Percentiles rank a stretch among this genome's conserved stretches.
phyloP scores from a whole-genome alignment of 2,113 vertebrate species.

The Calonectris borealis region DNA sequence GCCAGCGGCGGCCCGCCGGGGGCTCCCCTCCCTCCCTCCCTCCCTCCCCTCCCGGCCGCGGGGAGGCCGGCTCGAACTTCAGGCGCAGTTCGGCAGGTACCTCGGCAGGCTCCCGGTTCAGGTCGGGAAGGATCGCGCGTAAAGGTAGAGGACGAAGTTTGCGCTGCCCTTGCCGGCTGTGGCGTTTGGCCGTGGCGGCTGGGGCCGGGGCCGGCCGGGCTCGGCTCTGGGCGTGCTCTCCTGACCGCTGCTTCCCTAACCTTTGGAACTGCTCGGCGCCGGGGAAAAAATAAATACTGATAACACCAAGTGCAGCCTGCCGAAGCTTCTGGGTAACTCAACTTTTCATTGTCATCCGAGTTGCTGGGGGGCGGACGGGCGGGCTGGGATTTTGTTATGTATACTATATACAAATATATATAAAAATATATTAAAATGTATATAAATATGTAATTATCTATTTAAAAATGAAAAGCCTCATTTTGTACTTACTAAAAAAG shows the following conservation, averaged over 20 bases:
- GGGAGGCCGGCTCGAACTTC: too few relatives aligned
- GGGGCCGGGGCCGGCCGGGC: neutral
- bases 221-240: neutral
- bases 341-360: slow-evolving; percentile 1
- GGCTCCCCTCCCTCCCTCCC: too few relatives aligned
- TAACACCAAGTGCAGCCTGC: neutral
- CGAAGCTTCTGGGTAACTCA: neutral
- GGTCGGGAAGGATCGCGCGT: slow-evolving; percentile 2
- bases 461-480: neutral
- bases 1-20: too few relatives aligned
- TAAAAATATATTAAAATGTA: neutral
- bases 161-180: neutral
- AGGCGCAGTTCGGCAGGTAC: slow-evolving; percentile 32
- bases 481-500: neutral
- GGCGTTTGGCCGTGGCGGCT: neutral
- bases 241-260: neutral
- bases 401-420: too few relatives aligned
- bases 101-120: slow-evolving; percentile 17
- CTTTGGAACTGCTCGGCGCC: slow-evolving; percentile 13
- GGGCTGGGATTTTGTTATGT: too few relatives aligned
- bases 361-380: neutral
- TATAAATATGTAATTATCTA: neutral
- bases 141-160: slow-evolving; percentile 61
- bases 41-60: too few relatives aligned
- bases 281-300: neutral